A percentile compares a stretch with the other conserved stretches of the same genome.
Evolutionary conservation across 1,140 invertebrate genomes (phyloP).

Genomic region (Penaeus vannamei): DNA sequence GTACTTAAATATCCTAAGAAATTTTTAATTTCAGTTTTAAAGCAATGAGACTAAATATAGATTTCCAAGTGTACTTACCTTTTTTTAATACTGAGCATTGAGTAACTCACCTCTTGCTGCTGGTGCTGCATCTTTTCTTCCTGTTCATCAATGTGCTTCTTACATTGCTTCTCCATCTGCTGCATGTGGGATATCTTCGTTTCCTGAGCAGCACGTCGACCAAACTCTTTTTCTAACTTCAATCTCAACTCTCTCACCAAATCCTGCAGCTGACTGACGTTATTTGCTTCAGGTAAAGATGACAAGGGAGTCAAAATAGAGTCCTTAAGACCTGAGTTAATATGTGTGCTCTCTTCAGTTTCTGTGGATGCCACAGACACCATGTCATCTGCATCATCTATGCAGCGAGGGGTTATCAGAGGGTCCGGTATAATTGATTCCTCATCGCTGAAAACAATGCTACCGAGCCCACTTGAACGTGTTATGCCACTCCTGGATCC

Average conservation of each 20-base stretch:
- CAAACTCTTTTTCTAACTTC: constrained; percentile 56
- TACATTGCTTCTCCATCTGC: constrained; percentile 32
- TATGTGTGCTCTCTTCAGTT: constrained; percentile 57
- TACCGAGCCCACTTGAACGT: constrained; percentile 1
- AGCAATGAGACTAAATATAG: neutral
- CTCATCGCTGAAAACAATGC: constrained; percentile 40
- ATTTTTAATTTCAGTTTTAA: neutral
- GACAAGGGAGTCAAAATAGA: constrained; percentile 48
- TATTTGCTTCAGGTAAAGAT: constrained; percentile 38
- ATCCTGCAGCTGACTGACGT: constrained; percentile 50
- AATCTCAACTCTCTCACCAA: constrained; percentile 49
- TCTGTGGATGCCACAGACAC: constrained; percentile 44
- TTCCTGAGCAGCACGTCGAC: constrained; percentile 28
- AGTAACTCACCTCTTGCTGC: constrained; percentile 45
- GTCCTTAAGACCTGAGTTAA: constrained; percentile 48
- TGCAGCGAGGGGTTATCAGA: neutral
- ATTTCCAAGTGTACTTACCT: too few relatives aligned
- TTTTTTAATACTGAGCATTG: too few relatives aligned
- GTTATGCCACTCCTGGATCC: neutral
- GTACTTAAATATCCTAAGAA: neutral
- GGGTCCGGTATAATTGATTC: constrained; percentile 14
- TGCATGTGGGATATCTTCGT: constrained; percentile 32
- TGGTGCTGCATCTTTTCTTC: constrained; percentile 32
- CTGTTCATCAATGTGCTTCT: neutral
- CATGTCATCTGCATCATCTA: constrained; percentile 41